These are phyloP conservation scores for Diploscapter pachys DNA, from an alignment of 1,140 invertebrate species.

Conservation along the genomic window DNA sequence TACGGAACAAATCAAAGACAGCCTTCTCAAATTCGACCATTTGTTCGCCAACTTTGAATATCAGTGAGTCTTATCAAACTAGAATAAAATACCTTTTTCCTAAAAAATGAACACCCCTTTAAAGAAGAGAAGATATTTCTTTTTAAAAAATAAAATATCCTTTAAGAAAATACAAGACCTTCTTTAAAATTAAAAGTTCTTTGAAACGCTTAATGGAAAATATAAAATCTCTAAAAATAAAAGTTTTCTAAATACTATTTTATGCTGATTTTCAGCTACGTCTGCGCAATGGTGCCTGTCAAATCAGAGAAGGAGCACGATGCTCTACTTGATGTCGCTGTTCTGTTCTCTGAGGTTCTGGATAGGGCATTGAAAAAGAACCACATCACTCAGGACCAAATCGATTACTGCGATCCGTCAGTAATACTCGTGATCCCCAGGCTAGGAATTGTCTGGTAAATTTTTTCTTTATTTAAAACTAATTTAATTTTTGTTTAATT, in stretches of 20 bases:
- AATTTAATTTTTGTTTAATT: too few species aligned
- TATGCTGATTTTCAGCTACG: conserved; percentile 70
- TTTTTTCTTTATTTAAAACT: background rate
- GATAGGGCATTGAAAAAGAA: conserved; percentile 72
- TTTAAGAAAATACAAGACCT: too few species aligned
- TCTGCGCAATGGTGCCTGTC: conserved; percentile 97
- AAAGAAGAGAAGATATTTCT: too few species aligned
- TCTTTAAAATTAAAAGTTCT: too few species aligned
- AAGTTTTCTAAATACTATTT: too few species aligned
- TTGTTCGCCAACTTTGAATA: conserved; percentile 95
- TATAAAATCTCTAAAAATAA: too few species aligned
- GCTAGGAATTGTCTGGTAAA: conserved; percentile 80
- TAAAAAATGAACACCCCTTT: too few species aligned
- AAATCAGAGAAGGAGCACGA: conserved; percentile 94
- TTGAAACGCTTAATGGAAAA: too few species aligned
- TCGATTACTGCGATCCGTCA: conserved; percentile 94
- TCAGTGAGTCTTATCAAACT: conserved; percentile 61
- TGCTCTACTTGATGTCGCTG: conserved; percentile 88
- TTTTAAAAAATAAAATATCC: too few species aligned
- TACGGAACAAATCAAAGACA: conserved; percentile 67
- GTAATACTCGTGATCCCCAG: conserved; percentile 97
- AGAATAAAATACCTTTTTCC: background rate
- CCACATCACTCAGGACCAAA: conserved; percentile 83
- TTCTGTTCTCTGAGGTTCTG: conserved; percentile 82
- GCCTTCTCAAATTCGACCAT: conserved; percentile 85